Evolutionary conservation across 1,140 invertebrate species (phyloP), one percentile per base, ranked within the genome.

Genomic region (Mamestra configurata): DNA sequence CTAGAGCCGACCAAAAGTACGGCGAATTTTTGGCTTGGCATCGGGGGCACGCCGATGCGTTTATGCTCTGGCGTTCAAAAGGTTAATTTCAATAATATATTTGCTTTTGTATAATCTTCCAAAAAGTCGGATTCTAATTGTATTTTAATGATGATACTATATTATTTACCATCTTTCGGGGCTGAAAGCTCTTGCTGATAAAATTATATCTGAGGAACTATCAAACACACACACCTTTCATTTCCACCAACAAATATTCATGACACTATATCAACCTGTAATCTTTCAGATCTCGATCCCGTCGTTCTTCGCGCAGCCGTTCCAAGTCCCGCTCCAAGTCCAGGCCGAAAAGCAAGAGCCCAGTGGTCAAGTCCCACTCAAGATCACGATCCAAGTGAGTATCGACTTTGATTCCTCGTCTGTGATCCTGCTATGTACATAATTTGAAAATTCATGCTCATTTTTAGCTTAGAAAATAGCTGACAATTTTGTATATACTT

Each of bases 301-400:
- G 96, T 79, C 96, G 96, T 77, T 96, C 96, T 40, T 96, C 96
- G 22, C 96, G 96, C 85, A 97, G 96, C 83, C 96, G 96, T 49
- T 97, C 43, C 15, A 49, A 49, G 43, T 49, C 97, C 22, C 96
- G 97, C 51, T 97, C 97, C 77, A 97, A 97, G 84, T 96, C 96
- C 64, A 96, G 96, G 73, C 96, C 97, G 53, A 97, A 97, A 95
- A 97, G 96, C 86, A 97, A 97, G 95, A 97, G 97, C 51, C 97
- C 95, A 90, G 97, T 95, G 92, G 88, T 96, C 66, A 97, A 97
- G 85, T 97, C 97, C 40, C 96, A 96, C 64, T 97, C 97, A 64
- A 91, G 96, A 78, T 97, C 96, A 13, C 94, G 95, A 13, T 95
- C 94, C 66, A 95, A 95, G 95, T 95, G 79, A 95, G 94, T 95